These are phyloP conservation scores for Acrobasis consociella DNA, from an alignment of 2,888 invertebrate species.

Conservation along the genomic window DNA sequence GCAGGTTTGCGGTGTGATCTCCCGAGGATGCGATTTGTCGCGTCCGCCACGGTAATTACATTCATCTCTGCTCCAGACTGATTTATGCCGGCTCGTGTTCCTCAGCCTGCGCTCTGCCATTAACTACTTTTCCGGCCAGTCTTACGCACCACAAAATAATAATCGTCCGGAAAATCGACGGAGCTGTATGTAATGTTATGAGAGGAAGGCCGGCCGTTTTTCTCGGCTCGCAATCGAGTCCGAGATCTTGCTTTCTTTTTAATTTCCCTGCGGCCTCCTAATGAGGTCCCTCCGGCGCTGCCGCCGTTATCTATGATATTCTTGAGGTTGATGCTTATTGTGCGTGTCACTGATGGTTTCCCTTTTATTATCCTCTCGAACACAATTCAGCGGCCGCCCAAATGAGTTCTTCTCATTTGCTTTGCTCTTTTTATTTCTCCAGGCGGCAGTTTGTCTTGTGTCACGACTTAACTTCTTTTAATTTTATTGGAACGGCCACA, in stretches of 20 bases:
- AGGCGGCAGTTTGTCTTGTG: conserved; percentile 79
- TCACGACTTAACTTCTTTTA: conserved; percentile 74
- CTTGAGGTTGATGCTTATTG: conserved; percentile 83
- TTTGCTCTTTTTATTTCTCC: conserved; percentile 81
- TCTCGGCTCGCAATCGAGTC: conserved; percentile 78
- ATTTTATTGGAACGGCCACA: conserved; percentile 66
- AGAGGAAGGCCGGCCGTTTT: conserved; percentile 77
- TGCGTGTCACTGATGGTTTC: conserved; percentile 83
- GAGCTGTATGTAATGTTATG: conserved; percentile 82
- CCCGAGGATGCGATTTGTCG: conserved; percentile 57
- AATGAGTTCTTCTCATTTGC: conserved; percentile 81
- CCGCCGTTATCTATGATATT: conserved; percentile 82
- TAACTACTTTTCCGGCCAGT: conserved; percentile 73
- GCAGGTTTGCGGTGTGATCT: conserved; percentile 37
- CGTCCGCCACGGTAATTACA: conserved; percentile 63
- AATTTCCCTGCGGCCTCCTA: conserved; percentile 83
- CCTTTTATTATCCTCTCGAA: conserved; percentile 83
- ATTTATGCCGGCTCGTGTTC: conserved; percentile 56
- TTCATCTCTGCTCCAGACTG: conserved; percentile 69
- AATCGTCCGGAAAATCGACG: conserved; percentile 81
- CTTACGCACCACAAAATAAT: conserved; percentile 83
- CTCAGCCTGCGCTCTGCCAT: conserved; percentile 59
- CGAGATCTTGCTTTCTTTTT: conserved; percentile 83
- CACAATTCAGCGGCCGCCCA: conserved; percentile 79
- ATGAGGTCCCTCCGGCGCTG: conserved; percentile 77